Evolutionary conservation across 2,113 vertebrate genomes (phyloP), one percentile per base, ranked within the genome.

Genomic region (Tragelaphus strepsiceros): DNA sequence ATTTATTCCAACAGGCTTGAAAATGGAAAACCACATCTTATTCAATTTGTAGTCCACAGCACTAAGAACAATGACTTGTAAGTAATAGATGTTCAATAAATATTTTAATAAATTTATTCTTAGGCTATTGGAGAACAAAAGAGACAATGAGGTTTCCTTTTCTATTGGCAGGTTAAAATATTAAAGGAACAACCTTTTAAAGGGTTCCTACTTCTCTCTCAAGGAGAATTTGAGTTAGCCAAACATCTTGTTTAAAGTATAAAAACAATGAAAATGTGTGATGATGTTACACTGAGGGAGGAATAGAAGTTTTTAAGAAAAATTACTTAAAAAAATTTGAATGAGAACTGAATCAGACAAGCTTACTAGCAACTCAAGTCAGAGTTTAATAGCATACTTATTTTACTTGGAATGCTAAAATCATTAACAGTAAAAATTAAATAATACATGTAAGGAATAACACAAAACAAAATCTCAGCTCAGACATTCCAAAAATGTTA

Each of bases 401-500:
- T 64, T 96, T 97, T 91, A 94, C 83, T 64, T 95, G 11, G 32
- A 95, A 81, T 92, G n/a, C 12, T 30, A 67, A 83, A 95, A 74
- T 90, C 49, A 54, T 90, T 94, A 87, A 87, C 14, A 91, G n/a
- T 88, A 95, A 96, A 94, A 28, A 84, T 16, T 49, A 93, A 16
- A 46, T 53, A 80, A 61, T 90, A 91, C 74, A 43, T 88, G 46
- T 51, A 83, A 92, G 58, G 54, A 30, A 96, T 28, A 88, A 32
- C 5, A 28, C 43, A 89, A 95, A 96, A 92, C 21, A 96, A 87
- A 94, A 56, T 64, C 94, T 71, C 54, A 78, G 89, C 71, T 77
- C 32, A 62, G 88, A 81, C 35, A 90, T 53, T 96, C 96, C 3
- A 96, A 82, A 86, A 96, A 89, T 81, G 84, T 83, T 93, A 96